Conservation (phyloP, 2,888 invertebrate species). For the Cacoxenus indagator region DNA sequence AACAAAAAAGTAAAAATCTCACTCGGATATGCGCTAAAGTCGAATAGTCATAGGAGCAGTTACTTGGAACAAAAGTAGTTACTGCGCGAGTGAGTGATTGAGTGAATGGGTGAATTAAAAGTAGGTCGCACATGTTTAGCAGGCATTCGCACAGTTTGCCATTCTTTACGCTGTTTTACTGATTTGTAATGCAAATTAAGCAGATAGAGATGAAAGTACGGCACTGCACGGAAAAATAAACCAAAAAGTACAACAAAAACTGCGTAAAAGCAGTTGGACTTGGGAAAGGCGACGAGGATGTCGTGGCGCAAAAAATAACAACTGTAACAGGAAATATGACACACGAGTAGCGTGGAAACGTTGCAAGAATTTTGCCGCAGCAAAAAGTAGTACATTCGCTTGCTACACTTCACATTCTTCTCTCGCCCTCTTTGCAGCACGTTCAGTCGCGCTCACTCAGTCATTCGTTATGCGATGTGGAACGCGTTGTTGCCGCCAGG, state of each 20-base stretch:
- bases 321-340: constrained; percentile 11
- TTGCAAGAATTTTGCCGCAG: not conserved
- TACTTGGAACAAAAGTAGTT: not conserved
- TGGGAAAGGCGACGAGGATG: not conserved
- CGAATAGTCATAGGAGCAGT: not conserved
- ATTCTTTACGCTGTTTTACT: constrained; percentile 38
- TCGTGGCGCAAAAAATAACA: not conserved
- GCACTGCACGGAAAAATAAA: constrained; percentile 6
- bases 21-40: not conserved
- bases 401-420: not conserved
- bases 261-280: not conserved
- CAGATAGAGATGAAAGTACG: constrained; percentile 2
- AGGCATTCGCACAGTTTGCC: constrained; percentile 46
- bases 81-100: not conserved
- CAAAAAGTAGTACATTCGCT: constrained; percentile 1
- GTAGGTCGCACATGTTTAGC: constrained; percentile 47
- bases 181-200: constrained; percentile 64
- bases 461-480: not conserved
- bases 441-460: not conserved
- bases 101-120: constrained; percentile 30
- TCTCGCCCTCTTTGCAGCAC: not conserved
- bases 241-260: not conserved
- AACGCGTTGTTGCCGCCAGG: not conserved
- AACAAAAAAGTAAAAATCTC: not conserved
- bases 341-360: not conserved